These are phyloP conservation scores for Parasteatoda lunata DNA, from an alignment of 2,888 invertebrate species.

Conservation along the genomic window DNA sequence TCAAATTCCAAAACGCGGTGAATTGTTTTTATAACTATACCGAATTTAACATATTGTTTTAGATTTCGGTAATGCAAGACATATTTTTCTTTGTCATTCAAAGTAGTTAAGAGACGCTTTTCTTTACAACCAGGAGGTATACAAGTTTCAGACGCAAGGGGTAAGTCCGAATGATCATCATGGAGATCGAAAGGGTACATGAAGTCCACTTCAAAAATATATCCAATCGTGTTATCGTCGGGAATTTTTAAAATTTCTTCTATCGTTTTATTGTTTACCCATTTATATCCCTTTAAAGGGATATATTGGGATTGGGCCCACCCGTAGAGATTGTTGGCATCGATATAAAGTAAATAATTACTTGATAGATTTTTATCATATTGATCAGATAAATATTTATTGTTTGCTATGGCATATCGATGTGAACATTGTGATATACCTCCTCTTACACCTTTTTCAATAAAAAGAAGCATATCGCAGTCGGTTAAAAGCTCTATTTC, in stretches of 20 bases:
- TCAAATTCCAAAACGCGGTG: background rate
- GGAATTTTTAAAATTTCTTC: background rate
- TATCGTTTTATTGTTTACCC: background rate
- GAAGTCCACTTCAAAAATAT: background rate
- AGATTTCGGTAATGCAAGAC: background rate
- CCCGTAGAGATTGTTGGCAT: background rate
- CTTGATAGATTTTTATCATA: background rate
- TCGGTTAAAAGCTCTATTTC: conserved; percentile 71
- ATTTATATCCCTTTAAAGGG: background rate
- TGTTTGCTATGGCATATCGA: conserved; percentile 11
- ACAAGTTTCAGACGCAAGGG: background rate
- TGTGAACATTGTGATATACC: conserved; percentile 37
- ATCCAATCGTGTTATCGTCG: background rate
- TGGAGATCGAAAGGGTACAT: background rate
- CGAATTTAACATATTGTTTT: background rate
- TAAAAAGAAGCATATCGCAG: conserved; percentile 71
- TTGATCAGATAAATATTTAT: background rate
- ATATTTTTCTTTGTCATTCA: background rate
- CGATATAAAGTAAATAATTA: background rate
- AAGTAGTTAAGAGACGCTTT: background rate
- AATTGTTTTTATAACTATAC: background rate
- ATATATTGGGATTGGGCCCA: background rate
- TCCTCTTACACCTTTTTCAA: conserved; percentile 36
- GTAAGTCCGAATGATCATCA: background rate
- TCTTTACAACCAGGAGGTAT: background rate